A percentile compares a stretch with the other conserved stretches of the same genome.
These are phyloP conservation scores for Peromyscus maniculatus DNA, from an alignment of 2,113 vertebrate species.

Conservation along the genomic window DNA sequence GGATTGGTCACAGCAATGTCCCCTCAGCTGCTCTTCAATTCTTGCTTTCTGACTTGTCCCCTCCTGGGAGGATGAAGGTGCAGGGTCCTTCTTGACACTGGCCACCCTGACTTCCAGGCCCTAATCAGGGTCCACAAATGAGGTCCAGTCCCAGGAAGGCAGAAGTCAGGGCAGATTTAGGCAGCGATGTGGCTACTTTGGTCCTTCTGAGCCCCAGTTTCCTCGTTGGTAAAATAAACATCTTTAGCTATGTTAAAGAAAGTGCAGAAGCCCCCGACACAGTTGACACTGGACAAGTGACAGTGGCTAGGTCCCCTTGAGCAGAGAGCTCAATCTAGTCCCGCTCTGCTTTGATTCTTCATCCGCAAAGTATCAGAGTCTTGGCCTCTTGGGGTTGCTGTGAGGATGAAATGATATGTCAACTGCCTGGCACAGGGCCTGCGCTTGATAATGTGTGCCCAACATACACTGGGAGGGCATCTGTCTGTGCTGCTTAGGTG, in stretches of 20 bases:
- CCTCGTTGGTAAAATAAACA: not conserved
- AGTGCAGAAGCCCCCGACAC: not conserved
- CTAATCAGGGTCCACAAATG: not conserved
- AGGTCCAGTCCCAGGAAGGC: not conserved
- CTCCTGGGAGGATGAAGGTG: not conserved
- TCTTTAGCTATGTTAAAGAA: not conserved
- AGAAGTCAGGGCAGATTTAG: not conserved
- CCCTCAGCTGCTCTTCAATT: not conserved
- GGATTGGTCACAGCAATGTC: not conserved
- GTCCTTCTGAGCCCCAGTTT: not conserved
- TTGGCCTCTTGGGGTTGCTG: not conserved
- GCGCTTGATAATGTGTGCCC: not conserved
- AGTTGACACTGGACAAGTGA: not conserved
- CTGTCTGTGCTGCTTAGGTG: not conserved
- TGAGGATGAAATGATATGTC: not conserved
- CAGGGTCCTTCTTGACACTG: not conserved
- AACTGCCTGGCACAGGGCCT: not conserved
- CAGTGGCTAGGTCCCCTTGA: not conserved
- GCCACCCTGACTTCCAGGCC: no score
- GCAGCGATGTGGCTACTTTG: not conserved
- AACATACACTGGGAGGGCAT: not conserved
- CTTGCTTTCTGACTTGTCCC: not conserved
- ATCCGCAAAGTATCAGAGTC: not conserved
- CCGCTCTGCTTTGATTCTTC: conserved; percentile 15
- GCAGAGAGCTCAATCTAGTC: not conserved